phyloP scores from a whole-genome alignment of 2,113 vertebrate genomes.

The Gallinago media region DNA sequence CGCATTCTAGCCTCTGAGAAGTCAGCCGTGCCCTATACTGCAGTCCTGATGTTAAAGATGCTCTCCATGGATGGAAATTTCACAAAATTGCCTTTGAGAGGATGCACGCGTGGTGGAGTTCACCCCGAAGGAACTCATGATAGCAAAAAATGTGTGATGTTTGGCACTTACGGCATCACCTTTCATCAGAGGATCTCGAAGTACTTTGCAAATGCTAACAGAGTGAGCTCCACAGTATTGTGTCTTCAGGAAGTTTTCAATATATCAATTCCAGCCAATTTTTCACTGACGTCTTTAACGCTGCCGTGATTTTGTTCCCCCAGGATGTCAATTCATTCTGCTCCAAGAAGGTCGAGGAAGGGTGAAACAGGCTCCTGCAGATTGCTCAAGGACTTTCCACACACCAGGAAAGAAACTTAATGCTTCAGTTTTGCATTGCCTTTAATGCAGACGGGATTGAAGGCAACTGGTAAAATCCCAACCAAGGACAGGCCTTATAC shows the following conservation, averaged over 20 bases:
- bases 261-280: background rate
- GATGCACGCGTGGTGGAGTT: background rate
- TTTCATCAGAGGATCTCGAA: background rate
- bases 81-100: background rate
- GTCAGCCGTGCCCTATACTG: background rate
- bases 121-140: background rate
- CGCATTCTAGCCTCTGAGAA: background rate
- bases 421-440: background rate
- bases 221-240: background rate
- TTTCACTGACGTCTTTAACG: background rate
- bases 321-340: background rate
- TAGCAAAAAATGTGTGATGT: background rate
- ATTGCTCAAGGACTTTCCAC: background rate
- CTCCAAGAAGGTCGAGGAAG: background rate
- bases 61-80: background rate
- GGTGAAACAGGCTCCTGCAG: background rate
- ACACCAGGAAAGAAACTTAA: background rate
- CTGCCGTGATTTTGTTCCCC: background rate
- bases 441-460: background rate
- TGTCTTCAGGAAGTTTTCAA: background rate
- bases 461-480: background rate
- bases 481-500: background rate
- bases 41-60: accelerated
- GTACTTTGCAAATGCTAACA: background rate
- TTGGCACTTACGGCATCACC: background rate